Evolutionary conservation across 2,113 vertebrate genomes (phyloP).

Genomic region (Phylloscopus trochilus): DNA sequence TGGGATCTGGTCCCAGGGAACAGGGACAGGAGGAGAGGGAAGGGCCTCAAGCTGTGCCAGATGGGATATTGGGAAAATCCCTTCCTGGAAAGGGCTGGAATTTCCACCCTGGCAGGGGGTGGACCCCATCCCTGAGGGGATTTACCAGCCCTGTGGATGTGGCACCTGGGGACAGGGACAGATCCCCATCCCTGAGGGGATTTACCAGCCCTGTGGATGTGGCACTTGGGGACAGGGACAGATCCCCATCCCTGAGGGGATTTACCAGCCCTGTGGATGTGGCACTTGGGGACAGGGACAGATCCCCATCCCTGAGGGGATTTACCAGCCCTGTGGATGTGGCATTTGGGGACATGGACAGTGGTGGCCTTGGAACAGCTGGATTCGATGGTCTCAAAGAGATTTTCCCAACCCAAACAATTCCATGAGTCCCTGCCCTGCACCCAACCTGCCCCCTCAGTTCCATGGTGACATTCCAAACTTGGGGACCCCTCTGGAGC

Average conservation of each 20-base stretch:
- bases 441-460: neutral
- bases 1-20: neutral
- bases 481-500: slow-evolving; percentile 65
- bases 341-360: neutral
- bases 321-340: neutral
- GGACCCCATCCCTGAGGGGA: neutral
- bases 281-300: neutral
- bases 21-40: neutral
- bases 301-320: too few relatives aligned
- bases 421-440: neutral
- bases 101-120: neutral
- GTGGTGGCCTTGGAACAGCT: neutral
- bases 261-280: neutral
- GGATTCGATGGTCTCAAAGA: fast-evolving
- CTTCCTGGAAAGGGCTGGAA: neutral
- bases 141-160: neutral
- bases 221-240: neutral
- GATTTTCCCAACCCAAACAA: neutral
- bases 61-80: neutral
- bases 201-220: neutral
- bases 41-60: fast-evolving
- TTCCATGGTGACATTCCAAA: slow-evolving; percentile 53
- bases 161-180: neutral
- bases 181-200: neutral
- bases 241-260: neutral